Base-by-base conservation (phyloP, 53 echinoderm and acorn worm genomes). In the Zoroaster sp. region DNA sequence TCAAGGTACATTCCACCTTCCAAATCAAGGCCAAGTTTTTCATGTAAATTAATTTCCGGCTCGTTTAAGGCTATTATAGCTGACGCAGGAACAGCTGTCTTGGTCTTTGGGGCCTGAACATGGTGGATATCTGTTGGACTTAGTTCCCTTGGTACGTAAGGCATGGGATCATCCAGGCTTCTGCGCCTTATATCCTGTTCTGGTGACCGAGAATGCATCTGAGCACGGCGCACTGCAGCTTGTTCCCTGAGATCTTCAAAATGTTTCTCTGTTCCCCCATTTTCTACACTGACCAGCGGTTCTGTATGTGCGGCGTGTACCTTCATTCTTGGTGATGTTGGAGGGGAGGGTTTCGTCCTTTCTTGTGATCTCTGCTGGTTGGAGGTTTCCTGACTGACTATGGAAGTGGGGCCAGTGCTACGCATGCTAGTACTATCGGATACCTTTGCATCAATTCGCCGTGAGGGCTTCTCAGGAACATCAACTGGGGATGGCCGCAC, bases 341-440 rank as follows among this genome's bases (percentile, higher is more conserved):
- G 81, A 66, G 81, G 45, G 11, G 81, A 81, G 42, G 39, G 81
- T 37, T 31, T 81, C 66, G 66, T 66, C 81, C 81, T 66, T 41
- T 81, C 67, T 28, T 38, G 42, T 20, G 42, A 18, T 28, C 23
- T 47, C 11, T 69, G 85, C 43, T 85, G 69, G 20, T 47, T 44
- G 34, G 35, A 12, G 25, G 85, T 20, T 40, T 85, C 85, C 49
- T 85, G 85, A 25, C 69, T 70, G 15, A 85, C 85, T 85, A 69
- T 85, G 36, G 85, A 49, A 44, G 70, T 45, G 47, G 85, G 85
- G 52, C 70, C 70, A 49, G 71, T 23, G 34, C 46, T 85, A 70
- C 85, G 85, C 18, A 70, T 85, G 66, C 85, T 85, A 85, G 85
- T 85, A 85, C 85, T 85, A 85, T 85, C 85, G 11, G 85, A 85